These are phyloP conservation scores for Oreochromis spilurus DNA, from an alignment of 2,113 vertebrate species.

Conservation along the genomic window DNA sequence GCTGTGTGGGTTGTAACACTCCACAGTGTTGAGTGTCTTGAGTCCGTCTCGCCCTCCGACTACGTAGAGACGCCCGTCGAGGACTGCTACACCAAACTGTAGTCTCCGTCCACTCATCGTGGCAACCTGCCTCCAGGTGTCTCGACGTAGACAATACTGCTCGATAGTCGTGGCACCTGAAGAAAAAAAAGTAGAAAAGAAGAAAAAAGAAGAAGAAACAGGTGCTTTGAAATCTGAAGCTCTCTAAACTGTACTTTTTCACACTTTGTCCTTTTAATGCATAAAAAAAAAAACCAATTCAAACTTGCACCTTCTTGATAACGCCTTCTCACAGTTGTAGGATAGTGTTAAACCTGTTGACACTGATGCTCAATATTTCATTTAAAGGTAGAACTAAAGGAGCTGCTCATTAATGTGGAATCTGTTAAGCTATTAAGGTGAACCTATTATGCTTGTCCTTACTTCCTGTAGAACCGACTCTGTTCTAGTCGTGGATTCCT, in stretches of 20 bases:
- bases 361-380: background rate
- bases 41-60: conserved; percentile 94
- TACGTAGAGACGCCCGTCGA: conserved; percentile 91
- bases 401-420: background rate
- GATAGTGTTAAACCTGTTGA: background rate
- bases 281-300: background rate
- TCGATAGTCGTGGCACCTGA: conserved; percentile 96
- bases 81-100: conserved; percentile 92
- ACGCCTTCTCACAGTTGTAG: background rate
- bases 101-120: conserved; percentile 94
- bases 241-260: background rate
- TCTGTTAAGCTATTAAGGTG: background rate
- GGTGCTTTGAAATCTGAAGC: background rate
- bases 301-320: background rate
- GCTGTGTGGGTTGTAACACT: conserved; percentile 94
- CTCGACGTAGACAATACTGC: conserved; percentile 92
- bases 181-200: background rate
- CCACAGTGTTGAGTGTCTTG: conserved; percentile 96
- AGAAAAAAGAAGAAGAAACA: background rate
- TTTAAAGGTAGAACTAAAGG: background rate
- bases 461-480: background rate
- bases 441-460: background rate
- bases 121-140: conserved; percentile 92
- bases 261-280: background rate
- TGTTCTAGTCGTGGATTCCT: background rate